Evolutionary conservation across 2,888 invertebrate genomes (phyloP), one percentile per base, ranked within the genome.

Genomic region (Elmis aenea): DNA sequence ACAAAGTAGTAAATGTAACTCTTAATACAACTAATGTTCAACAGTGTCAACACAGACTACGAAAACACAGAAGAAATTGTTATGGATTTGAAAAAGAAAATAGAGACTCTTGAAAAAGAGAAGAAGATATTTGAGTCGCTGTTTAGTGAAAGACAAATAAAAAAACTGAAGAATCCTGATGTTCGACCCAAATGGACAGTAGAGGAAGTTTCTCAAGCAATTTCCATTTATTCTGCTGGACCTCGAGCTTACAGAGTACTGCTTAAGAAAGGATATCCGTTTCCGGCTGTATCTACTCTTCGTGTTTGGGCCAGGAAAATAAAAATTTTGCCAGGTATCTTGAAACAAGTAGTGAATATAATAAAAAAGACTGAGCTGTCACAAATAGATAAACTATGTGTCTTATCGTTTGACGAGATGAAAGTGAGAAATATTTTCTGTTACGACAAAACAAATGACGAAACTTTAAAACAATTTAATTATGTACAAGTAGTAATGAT

Each of bases 341-440:
- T 36, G 10, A 36, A 36, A 25, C 27, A 12, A 5, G 33, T 22
- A 5, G 20, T 33, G 13, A 26, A 33, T 10, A 31, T 37, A 15
- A 25, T 35, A 12, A 16, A n/a, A 13, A 9, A 26, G 16, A 18
- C 10, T 32, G 38, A 46, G 9, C 8, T 48, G 29, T 27, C 14
- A 23, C 12, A 24, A 3, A 25, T 35, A n/a, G 36, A 46, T 13
- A 45, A 42, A 41, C 12, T 45, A 11, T 45, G 42, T 22, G 33
- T 45, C 11, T 24, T 48, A 11, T 45, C 40, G n/a, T 47, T 47
- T 29, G 48, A 50, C 24, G 48, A 46, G 35, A 50, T 48, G 18
- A 50, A 50, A 40, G 23, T 48, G 8, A 22, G 27, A 18, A 42
- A 28, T 30, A 21, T 18, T 5, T 48, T 40, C 18, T n/a, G 26